These are phyloP conservation scores for Melanitta fusca DNA, from an alignment of 2,797 vertebrate genomes.

Conservation along the genomic window DNA sequence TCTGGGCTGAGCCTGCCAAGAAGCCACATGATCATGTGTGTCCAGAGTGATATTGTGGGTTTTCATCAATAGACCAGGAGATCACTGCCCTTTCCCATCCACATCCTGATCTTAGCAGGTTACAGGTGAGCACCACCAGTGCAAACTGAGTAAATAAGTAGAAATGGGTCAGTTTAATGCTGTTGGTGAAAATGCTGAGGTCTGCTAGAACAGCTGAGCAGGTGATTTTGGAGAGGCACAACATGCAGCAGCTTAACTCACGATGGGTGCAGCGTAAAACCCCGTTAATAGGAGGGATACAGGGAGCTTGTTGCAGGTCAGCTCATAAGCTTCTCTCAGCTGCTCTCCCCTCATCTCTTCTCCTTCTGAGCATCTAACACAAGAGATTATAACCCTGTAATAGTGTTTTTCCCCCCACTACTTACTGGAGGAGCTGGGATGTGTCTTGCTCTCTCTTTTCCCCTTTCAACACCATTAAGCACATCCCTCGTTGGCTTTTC, in stretches of 20 bases:
- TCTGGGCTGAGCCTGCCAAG: not conserved
- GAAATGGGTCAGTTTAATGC: not conserved
- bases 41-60: not conserved
- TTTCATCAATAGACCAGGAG: fast-evolving
- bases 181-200: not conserved
- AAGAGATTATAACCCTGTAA: not conserved
- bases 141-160: fast-evolving
- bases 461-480: constrained; percentile 8
- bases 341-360: not conserved
- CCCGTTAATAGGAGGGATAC: not conserved
- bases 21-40: not conserved
- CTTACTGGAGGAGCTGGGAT: not conserved
- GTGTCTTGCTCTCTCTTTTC: not conserved
- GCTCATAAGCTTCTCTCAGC: not conserved
- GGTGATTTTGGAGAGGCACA: not conserved
- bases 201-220: not conserved
- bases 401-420: not conserved
- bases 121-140: fast-evolving
- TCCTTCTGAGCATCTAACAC: not conserved
- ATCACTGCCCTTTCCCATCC: not conserved
- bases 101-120: not conserved
- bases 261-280: not conserved
- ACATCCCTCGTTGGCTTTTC: not conserved
- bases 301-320: not conserved
- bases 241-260: not conserved